Conservation (phyloP, 2,888 invertebrate genomes). For the Thelaira solivaga region DNA sequence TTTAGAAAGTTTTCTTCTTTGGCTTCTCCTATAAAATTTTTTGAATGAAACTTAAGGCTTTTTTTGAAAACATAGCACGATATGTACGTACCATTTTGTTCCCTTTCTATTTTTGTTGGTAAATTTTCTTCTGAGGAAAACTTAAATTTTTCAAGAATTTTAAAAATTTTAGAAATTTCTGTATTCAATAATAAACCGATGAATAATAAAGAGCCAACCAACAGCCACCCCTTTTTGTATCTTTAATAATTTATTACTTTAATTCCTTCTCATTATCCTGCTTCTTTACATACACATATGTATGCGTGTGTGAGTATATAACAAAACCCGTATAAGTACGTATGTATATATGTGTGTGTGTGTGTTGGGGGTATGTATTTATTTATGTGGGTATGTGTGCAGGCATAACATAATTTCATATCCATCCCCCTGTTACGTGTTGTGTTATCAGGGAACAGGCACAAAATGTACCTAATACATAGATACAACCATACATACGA, state of each 20-base stretch:
- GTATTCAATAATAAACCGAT: neutral
- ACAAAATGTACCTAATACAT: neutral
- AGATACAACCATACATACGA: neutral
- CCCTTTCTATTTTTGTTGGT: too few relatives aligned
- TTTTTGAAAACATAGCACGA: too few relatives aligned
- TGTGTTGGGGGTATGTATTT: neutral
- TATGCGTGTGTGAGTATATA: neutral
- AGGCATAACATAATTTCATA: constrained; percentile 26
- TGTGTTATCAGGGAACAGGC: constrained; percentile 16
- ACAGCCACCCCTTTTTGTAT: constrained; percentile 45
- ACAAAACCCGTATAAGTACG: too few relatives aligned
- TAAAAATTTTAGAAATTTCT: too few relatives aligned
- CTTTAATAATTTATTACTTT: constrained; percentile 51
- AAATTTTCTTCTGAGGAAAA: too few relatives aligned
- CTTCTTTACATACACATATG: neutral
- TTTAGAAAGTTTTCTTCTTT: too few relatives aligned
- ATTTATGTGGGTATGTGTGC: too few relatives aligned
- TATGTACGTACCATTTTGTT: too few relatives aligned
- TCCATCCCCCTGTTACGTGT: constrained; percentile 34
- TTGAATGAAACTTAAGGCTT: too few relatives aligned
- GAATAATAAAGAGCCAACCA: too few relatives aligned
- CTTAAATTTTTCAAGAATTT: too few relatives aligned
- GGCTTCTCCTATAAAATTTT: too few relatives aligned
- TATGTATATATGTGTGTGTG: neutral
- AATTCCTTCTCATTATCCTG: constrained; percentile 51